Evolutionary conservation across 2,113 vertebrate species (phyloP), one percentile per base, ranked within the genome.

Genomic region (Calyptommatus sinebrachiatus): DNA sequence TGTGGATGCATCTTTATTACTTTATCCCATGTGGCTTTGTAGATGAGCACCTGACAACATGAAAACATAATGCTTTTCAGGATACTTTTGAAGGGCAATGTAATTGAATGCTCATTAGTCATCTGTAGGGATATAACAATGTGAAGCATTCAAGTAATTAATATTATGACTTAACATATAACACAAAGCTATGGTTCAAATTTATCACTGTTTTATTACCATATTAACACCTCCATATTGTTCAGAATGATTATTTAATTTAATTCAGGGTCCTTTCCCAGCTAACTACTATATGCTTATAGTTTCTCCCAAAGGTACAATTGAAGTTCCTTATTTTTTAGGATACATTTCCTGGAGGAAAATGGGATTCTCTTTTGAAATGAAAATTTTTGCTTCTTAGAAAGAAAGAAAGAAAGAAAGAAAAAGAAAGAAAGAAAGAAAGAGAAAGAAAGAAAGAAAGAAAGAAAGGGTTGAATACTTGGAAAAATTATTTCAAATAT

Each of bases 211-310:
- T 76, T 91, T 85, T 53, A 83, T 80, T 71, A 73, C 28, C 12
- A 67, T 66, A 87, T 91, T 73, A 85, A 71, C 16, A 74, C 1
- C 6, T 71, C 7, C 77, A 5, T 73, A 76, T 1, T 50, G 1
- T 80, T 88, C 20, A 57, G 22, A 78, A 29, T 26, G 12, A 82
- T 71, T 83, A 88, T 75, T 81, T 80, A 60, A 87, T 84, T 78
- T 68, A 88, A 78, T 82, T 88, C 3, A 68, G 35, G 4, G 73
- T 57, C 12, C 0, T 86, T 85, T 87, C 70, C 1, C 3, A 20
- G 71, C 2, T 77, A 84, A 26, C 1, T 46, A 1, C 50, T 77
- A 24, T 1, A 45, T 22, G 0, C 20, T 72, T 76, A 67, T 57
- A 67, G 29, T 63, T 79, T 85, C 1, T 86, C n/a, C 63, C 9